A percentile compares a stretch with the other conserved stretches of the same genome.
phyloP scores from a whole-genome alignment of 1,140 invertebrate genomes.

The Hormaphis cornu region DNA sequence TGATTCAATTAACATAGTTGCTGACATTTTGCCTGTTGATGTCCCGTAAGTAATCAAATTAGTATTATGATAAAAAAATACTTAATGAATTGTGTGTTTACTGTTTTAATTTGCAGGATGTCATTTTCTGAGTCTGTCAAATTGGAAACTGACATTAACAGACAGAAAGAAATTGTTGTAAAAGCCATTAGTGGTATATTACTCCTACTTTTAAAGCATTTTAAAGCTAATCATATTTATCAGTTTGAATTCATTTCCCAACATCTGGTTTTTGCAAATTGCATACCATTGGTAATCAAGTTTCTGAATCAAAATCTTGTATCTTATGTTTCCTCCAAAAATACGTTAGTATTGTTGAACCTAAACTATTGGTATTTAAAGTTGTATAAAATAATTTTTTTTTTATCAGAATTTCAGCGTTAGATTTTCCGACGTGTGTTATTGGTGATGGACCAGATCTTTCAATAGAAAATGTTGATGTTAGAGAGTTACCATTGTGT shows the following conservation, averaged over 20 bases:
- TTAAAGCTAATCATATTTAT: conserved; percentile 98
- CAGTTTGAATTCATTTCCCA: conserved; percentile 99
- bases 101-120: conserved; percentile 44
- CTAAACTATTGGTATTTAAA: conserved; percentile 36
- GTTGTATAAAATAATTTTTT: too few relatives aligned
- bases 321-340: conserved; percentile 89
- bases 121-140: conserved; percentile 95
- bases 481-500: conserved; percentile 75
- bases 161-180: conserved; percentile 98
- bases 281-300: conserved; percentile 95
- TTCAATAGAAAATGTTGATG: conserved; percentile 84
- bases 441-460: conserved; percentile 92
- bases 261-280: conserved; percentile 98
- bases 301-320: conserved; percentile 99
- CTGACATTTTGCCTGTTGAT: conserved; percentile 92
- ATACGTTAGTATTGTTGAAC: conserved; percentile 61
- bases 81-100: conserved; percentile 42
- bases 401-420: conserved; percentile 73
- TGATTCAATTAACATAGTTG: conserved; percentile 96
- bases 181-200: conserved; percentile 94
- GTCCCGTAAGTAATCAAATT: conserved; percentile 58
- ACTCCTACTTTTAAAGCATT: conserved; percentile 89
- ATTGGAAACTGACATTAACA: conserved; percentile 90
- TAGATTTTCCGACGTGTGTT: conserved; percentile 93
- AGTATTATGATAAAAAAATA: conserved; percentile 33